Base-by-base conservation (phyloP, 2,797 vertebrate species). In the Coilia nasus region DNA sequence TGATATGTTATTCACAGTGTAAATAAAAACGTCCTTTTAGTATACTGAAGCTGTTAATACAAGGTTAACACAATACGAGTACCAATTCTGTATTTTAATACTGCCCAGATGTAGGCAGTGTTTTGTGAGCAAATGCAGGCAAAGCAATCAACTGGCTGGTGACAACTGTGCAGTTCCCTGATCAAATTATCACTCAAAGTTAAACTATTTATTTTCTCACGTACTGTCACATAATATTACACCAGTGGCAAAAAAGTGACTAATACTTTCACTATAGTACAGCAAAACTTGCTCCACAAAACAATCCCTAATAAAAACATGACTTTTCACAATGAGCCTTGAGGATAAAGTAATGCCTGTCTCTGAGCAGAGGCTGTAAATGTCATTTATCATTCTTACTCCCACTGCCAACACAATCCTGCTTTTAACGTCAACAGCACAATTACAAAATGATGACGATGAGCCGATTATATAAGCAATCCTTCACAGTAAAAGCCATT, bases 391-490 rank as follows among this genome's bases (percentile, higher is more conserved):
- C 84, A 88, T 81, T 14, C 12, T 41, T 17, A 15, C 15, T 82
- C 31, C 82, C 31, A 46, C 80, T 85, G 85, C 81, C 10, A 78
- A 83, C 86, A 88, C 64, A 82, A 78, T 57, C 64, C 71, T 17
- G 64, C 31, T 46, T 88, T 86, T 75, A 59, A 64, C 56, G 62
- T 81, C 86, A 82, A 71, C 84, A 64, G 15, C n/a, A 41, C 81
- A 83, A 88, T 83, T 44, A 81, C 47, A 71, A 28, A 60, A 86
- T 54, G 4, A 86, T 78, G 82, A 89, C 83, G 83, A 88, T 89
- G 60, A 86, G 86, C 81, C 59, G 6, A 80, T 89, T 88, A 89
- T 82, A 81, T 85, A 88, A 87, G 78, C 83, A 50, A 12, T 31
- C 41, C 31, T 87, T 78, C 9, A 54, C 82, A 87, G 90, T 85